Conservation (phyloP, 2,888 invertebrate species). For the Acrobasis suavella region DNA sequence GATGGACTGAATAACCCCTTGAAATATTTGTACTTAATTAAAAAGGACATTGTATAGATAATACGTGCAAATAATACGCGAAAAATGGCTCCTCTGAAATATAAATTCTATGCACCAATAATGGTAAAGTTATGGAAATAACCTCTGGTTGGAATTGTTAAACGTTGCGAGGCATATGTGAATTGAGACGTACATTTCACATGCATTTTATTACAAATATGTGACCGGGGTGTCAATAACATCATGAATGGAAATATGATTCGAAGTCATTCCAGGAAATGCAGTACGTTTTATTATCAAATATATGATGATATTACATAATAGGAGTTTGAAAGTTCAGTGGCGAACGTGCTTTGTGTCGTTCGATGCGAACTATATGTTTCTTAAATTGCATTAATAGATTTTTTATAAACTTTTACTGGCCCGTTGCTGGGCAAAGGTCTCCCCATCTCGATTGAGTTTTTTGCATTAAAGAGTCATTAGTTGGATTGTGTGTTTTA, state of each 20-base stretch:
- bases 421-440: no score
- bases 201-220: slow-evolving; percentile 1
- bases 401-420: no score
- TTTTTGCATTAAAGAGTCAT: no score
- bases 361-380: no score
- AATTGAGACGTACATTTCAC: slow-evolving; percentile 5
- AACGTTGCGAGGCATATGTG: background rate
- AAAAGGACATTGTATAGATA: no score
- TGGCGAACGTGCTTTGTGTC: no score
- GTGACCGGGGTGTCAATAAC: background rate
- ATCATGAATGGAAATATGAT: background rate
- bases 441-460: no score
- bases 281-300: background rate
- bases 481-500: no score
- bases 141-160: slow-evolving; percentile 10
- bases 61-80: background rate
- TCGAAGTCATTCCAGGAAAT: slow-evolving; percentile 3
- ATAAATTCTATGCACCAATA: slow-evolving; percentile 8
- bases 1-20: no score
- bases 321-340: no score
- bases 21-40: no score
- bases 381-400: no score
- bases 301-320: background rate
- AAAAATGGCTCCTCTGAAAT: background rate
- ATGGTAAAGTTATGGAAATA: slow-evolving; percentile 18